A percentile compares a stretch with the other conserved stretches of the same genome.
Evolutionary conservation across 2,797 vertebrate species (phyloP).

Genomic region (Gastrophryne carolinensis): DNA sequence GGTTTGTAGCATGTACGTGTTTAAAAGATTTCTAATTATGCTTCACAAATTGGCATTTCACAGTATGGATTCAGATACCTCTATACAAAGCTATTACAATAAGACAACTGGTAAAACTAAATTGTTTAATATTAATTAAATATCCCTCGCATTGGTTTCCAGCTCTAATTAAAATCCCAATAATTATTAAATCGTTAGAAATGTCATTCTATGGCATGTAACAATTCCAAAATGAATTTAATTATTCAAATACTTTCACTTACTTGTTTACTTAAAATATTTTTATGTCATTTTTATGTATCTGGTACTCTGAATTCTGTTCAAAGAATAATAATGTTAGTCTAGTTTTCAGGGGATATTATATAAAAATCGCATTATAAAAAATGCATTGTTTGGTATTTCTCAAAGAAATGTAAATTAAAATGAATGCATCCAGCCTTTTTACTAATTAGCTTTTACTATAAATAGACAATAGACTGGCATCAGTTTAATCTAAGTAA

Average conservation of each 20-base stretch:
- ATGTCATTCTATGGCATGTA: no score
- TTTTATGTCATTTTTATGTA: background rate
- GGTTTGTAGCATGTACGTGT: no score
- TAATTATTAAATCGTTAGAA: no score
- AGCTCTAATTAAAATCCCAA: no score
- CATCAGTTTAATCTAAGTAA: conserved; percentile 55
- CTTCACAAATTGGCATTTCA: no score
- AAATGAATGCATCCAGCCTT: conserved; percentile 55
- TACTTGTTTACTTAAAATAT: background rate
- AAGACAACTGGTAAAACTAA: no score
- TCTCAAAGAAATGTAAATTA: conserved; percentile 62
- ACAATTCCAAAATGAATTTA: background rate
- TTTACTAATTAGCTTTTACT: conserved; percentile 60
- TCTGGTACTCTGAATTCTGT: conserved; percentile 7
- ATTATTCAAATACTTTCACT: background rate
- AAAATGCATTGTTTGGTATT: conserved; percentile 59
- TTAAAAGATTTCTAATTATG: no score
- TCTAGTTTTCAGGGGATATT: conserved; percentile 57
- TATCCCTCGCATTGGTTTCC: no score
- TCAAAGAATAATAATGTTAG: conserved; percentile 53
- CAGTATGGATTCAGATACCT: no score
- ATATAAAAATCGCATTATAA: conserved; percentile 59
- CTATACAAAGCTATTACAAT: no score
- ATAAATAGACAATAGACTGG: conserved; percentile 49
- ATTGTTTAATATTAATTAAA: no score